phyloP scores from a whole-genome alignment of 2,113 vertebrate genomes.

The cat (Felis catus) region F.catus_Fca126_mat1.0 CM031417.1:123817001-123817500 shows the following conservation, averaged over 20 bases:
- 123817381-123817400: not conserved
- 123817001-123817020: not conserved
- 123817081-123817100: not conserved
- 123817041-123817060: not conserved
- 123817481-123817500: constrained; percentile 26
- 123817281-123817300: not conserved
- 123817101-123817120: not conserved
- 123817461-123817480: not conserved
- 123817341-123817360: not conserved
- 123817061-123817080: not conserved
- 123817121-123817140: not conserved
- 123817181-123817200: not conserved
- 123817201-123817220: not conserved
- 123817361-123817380: not conserved
- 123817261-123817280: not conserved
- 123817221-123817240: not conserved
- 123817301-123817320: not conserved
- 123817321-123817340: not conserved
- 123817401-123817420: not conserved
- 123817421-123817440: not conserved
- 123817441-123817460: not conserved
- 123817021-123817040: not conserved
- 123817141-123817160: not conserved
- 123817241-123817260: not conserved
- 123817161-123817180: not conserved